Percentiles rank a stretch among this genome's conserved stretches.
Evolutionary conservation across 1,140 invertebrate genomes (phyloP).

Genomic region (Aphaenogaster ashmeadi): DNA sequence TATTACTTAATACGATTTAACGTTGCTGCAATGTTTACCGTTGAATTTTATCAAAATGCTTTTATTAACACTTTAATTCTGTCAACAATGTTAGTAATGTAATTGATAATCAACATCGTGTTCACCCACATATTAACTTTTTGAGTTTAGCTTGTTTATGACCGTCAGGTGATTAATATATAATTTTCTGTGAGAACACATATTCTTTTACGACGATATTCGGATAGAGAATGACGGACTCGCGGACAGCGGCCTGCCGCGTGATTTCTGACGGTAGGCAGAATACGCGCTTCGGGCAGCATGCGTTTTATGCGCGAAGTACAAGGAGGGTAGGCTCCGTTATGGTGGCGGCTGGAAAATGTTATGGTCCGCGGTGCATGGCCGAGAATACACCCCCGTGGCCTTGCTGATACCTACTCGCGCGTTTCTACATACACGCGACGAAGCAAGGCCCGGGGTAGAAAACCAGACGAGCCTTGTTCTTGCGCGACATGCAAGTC

Average conservation of each 20-base stretch:
- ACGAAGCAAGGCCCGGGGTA: conserved; percentile 44
- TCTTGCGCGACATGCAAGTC: conserved; percentile 44
- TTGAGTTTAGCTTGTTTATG: neutral
- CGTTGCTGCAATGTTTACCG: conserved; percentile 8
- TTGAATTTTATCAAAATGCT: neutral
- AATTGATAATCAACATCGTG: neutral
- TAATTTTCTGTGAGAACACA: neutral
- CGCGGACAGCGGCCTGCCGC: neutral
- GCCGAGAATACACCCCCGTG: conserved; percentile 70
- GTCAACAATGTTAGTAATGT: too few relatives aligned
- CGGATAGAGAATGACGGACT: neutral
- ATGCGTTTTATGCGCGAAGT: conserved; percentile 20
- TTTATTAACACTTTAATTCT: neutral
- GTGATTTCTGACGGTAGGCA: conserved; percentile 8
- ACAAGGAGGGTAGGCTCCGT: conserved; percentile 65
- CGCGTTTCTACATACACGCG: conserved; percentile 61
- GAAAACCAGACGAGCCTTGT: conserved; percentile 32
- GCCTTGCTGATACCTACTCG: conserved; percentile 63
- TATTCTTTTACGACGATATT: neutral
- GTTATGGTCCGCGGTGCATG: conserved; percentile 67
- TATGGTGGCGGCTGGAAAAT: conserved; percentile 67
- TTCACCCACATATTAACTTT: neutral
- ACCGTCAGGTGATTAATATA: neutral
- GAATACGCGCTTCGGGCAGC: conserved; percentile 14
- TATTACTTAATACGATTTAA: conserved; percentile 10